These are phyloP conservation scores for Stenolophus ochropezus DNA, from an alignment of 2,888 invertebrate genomes.

Conservation along the genomic window DNA sequence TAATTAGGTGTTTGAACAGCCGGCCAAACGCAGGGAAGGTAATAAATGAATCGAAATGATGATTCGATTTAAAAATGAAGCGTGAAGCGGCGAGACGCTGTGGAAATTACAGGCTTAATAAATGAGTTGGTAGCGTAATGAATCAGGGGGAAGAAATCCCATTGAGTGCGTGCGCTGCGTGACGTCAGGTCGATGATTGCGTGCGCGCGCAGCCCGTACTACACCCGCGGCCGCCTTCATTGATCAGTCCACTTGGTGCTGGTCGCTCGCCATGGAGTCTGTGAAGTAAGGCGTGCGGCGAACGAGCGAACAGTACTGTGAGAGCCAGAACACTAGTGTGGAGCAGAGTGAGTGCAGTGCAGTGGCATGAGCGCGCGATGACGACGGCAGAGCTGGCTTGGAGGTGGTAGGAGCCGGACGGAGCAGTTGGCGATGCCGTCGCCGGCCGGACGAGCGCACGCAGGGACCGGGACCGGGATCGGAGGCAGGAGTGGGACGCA, in stretches of 20 bases:
- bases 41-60: slow-evolving; percentile 36
- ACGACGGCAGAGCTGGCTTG: not conserved
- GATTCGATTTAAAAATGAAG: slow-evolving; percentile 58
- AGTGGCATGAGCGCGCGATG: slow-evolving; percentile 1
- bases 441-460: slow-evolving; percentile 39
- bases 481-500: not conserved
- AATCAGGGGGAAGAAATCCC: slow-evolving; percentile 11
- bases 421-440: slow-evolving; percentile 53
- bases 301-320: not conserved
- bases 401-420: slow-evolving; percentile 4
- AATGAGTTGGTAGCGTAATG: slow-evolving; percentile 37
- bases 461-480: slow-evolving; percentile 49
- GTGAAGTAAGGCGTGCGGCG: slow-evolving; percentile 9
- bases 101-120: slow-evolving; percentile 57
- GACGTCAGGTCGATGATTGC: slow-evolving; percentile 62
- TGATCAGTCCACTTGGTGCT: slow-evolving; percentile 69
- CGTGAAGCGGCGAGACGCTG: not conserved
- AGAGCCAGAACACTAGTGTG: not conserved
- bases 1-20: not conserved
- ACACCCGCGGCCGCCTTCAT: slow-evolving; percentile 73
- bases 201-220: slow-evolving; percentile 70
- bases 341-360: slow-evolving; percentile 10
- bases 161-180: slow-evolving; percentile 65
- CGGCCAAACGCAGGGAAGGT: not conserved
- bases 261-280: slow-evolving; percentile 7